Percentiles rank a stretch among this genome's conserved stretches.
These are phyloP conservation scores for Chaenocephalus aceratus DNA, from an alignment of 2,113 vertebrate species.

Conservation along the genomic window DNA sequence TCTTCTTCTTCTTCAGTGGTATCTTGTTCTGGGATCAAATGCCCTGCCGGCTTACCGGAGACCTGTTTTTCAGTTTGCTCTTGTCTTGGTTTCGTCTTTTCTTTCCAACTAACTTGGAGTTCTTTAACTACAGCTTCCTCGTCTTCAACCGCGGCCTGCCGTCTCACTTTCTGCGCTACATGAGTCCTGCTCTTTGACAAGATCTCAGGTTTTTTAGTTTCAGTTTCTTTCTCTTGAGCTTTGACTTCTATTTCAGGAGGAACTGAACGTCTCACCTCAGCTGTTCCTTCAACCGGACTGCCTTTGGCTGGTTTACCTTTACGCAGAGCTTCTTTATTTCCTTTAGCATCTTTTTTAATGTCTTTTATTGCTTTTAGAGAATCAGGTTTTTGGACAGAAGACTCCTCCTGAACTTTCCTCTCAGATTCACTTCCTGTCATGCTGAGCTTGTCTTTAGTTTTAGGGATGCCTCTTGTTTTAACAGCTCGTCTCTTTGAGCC, in stretches of 20 bases:
- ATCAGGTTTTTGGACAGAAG: not conserved
- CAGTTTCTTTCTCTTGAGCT: too few relatives aligned
- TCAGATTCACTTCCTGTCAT: not conserved
- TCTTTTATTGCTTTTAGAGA: not conserved
- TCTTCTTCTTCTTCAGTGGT: not conserved
- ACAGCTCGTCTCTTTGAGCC: slow-evolving; percentile 31
- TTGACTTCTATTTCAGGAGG: not conserved
- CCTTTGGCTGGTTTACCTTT: slow-evolving; percentile 26
- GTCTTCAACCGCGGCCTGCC: not conserved
- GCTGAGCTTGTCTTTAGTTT: not conserved
- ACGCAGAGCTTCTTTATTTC: not conserved
- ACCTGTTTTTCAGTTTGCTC: not conserved
- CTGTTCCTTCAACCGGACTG: slow-evolving; percentile 20
- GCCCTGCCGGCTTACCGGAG: not conserved
- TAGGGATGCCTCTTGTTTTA: too few relatives aligned
- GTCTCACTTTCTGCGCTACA: not conserved
- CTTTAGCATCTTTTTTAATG: slow-evolving; percentile 6
- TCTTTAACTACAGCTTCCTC: not conserved
- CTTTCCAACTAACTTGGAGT: not conserved
- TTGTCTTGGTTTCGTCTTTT: not conserved
- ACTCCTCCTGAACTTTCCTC: not conserved
- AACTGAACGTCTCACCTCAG: slow-evolving; percentile 4
- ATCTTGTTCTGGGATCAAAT: not conserved
- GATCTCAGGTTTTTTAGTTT: not conserved
- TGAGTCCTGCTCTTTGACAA: not conserved